Conservation (phyloP, 2,888 invertebrate species). For the Tinea trinotella region DNA sequence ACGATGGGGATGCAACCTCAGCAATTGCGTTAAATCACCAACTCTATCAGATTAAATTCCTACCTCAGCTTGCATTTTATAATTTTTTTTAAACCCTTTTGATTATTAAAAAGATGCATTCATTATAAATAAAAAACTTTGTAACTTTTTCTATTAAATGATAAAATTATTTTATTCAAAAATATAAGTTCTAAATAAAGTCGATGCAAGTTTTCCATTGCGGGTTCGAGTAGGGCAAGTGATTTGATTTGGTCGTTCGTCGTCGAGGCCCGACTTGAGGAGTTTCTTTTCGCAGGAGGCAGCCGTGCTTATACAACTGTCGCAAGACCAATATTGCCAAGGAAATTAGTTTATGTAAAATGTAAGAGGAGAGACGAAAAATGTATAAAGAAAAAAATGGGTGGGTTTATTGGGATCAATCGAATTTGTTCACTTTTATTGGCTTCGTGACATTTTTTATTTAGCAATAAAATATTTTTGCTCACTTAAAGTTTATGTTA, state of each 20-base stretch:
- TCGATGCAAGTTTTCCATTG: constrained; percentile 52
- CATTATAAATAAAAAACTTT: no score
- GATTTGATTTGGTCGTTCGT: constrained; percentile 69
- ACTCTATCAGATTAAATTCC: constrained; percentile 57
- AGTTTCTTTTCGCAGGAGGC: constrained; percentile 43
- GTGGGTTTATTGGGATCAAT: constrained; percentile 58
- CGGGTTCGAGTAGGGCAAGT: constrained; percentile 63
- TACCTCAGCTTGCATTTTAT: neutral
- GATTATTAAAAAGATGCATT: neutral
- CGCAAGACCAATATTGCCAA: constrained; percentile 69
- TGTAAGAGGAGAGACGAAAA: constrained; percentile 66
- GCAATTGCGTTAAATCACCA: constrained; percentile 67
- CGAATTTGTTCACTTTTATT: constrained; percentile 39
- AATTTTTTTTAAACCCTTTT: neutral
- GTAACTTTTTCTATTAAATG: no score
- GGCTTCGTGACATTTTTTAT: constrained; percentile 9
- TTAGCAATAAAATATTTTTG: neutral
- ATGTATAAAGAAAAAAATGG: constrained; percentile 58
- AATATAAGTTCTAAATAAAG: constrained; percentile 47
- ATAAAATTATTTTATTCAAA: neutral
- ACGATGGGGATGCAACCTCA: constrained; percentile 61
- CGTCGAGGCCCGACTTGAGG: constrained; percentile 50
- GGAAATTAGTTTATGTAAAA: constrained; percentile 73
- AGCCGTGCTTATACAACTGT: constrained; percentile 40
- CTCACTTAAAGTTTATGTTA: constrained; percentile 5